Percentiles rank a stretch among this genome's conserved stretches.
These are phyloP conservation scores for Centropus unirufus DNA, from an alignment of 2,113 vertebrate species.

Conservation along the genomic window DNA sequence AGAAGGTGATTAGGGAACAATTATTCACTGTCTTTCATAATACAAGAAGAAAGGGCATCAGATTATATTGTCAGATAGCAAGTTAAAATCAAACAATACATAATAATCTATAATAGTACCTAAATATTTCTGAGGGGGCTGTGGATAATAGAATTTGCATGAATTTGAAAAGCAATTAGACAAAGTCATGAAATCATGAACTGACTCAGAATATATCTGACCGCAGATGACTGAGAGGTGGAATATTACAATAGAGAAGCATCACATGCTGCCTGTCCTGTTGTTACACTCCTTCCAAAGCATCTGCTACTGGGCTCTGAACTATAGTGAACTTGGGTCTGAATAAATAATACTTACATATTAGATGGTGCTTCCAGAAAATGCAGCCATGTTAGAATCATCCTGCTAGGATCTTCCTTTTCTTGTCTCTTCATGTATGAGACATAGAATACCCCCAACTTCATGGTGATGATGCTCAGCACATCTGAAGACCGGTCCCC, in stretches of 20 bases:
- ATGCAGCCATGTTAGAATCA: background rate
- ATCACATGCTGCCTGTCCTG: background rate
- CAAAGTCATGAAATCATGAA: background rate
- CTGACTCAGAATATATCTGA: conserved; percentile 2
- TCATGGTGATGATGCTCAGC: background rate
- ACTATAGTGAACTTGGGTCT: background rate
- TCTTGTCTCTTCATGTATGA: background rate
- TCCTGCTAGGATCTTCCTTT: background rate
- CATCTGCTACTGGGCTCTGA: background rate
- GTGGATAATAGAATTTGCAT: conserved; percentile 31
- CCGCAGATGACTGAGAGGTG: background rate
- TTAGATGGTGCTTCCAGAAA: background rate
- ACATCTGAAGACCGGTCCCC: background rate
- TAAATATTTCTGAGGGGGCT: conserved; percentile 5
- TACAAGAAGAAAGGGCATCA: background rate
- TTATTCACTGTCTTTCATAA: conserved; percentile 39
- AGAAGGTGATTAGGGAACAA: conserved; percentile 44
- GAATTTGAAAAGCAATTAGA: conserved; percentile 16
- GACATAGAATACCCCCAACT: background rate
- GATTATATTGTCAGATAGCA: conserved; percentile 42
- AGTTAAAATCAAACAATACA: conserved; percentile 43
- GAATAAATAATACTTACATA: background rate
- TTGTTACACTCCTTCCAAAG: background rate
- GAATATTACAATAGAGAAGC: background rate
- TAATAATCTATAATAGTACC: conserved; percentile 25